Evolutionary conservation across 2,113 vertebrate genomes (phyloP).

Genomic region (Isurus oxyrinchus): DNA sequence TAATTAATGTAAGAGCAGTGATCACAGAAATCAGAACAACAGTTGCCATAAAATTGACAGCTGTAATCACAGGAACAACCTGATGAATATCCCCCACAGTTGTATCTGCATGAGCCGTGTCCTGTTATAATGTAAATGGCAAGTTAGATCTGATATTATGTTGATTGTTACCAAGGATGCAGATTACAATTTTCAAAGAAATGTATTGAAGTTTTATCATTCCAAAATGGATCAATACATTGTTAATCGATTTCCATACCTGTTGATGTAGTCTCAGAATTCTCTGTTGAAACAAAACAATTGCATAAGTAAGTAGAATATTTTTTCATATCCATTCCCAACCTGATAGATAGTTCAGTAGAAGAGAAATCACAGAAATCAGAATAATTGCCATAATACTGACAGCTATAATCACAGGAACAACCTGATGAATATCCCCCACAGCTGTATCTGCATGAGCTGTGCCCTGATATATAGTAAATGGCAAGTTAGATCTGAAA

Average conservation of each 20-base stretch:
- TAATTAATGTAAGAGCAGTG: neutral
- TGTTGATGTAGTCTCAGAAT: no score
- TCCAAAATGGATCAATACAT: neutral
- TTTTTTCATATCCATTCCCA: no score
- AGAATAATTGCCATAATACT: neutral
- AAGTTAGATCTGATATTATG: neutral
- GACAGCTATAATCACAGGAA: constrained; percentile 2
- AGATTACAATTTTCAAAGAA: neutral
- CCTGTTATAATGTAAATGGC: neutral
- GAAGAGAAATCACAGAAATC: constrained; percentile 19
- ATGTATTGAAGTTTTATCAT: neutral
- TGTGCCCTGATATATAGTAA: neutral
- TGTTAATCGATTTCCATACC: no score
- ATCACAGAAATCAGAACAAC: constrained; percentile 14
- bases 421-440: neutral
- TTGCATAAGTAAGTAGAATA: no score
- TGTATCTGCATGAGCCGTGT: neutral
- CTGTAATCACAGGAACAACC: constrained; percentile 1
- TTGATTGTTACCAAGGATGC: neutral
- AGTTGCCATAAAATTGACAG: neutral
- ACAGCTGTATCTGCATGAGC: constrained; percentile 15
- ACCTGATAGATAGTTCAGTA: no score
- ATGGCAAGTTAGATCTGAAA: neutral
- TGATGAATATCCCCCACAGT: neutral
- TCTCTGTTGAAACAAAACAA: no score